Evolutionary conservation across 2,113 vertebrate species (phyloP).

Genomic region (Phalacrocorax aristotelis): DNA sequence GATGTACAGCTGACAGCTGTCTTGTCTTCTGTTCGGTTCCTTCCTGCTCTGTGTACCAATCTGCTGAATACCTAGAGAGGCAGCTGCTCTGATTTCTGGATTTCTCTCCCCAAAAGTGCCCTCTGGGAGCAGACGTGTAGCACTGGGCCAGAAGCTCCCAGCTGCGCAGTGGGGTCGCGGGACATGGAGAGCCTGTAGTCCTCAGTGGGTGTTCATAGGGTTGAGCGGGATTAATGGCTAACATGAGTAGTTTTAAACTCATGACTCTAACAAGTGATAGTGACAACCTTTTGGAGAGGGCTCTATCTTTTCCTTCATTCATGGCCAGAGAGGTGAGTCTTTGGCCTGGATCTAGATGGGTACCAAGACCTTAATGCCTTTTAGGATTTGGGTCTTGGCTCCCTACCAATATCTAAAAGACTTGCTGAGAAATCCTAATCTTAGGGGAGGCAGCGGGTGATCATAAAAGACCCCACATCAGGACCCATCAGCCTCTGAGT

Average conservation of each 20-base stretch:
- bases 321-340: background rate
- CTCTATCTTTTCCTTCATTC: background rate
- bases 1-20: conserved; percentile 59
- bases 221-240: background rate
- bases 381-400: background rate
- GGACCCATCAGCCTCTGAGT: fast-evolving
- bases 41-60: background rate
- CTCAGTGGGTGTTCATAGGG: background rate
- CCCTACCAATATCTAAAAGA: background rate
- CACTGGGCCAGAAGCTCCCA: background rate
- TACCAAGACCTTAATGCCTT: background rate
- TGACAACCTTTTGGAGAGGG: background rate
- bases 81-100: background rate
- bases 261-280: background rate
- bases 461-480: background rate
- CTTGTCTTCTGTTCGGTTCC: conserved; percentile 13
- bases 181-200: background rate
- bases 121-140: background rate
- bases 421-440: background rate
- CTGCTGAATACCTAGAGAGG: background rate
- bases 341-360: background rate
- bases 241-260: background rate
- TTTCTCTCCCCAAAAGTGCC: background rate
- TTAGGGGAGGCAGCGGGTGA: background rate
- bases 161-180: background rate